Conservation (phyloP, 2,113 vertebrate species). For the Pan troglodytes region NHGRI_mPanTro3-v2.1_pri NC_086015.1:56026001-56026500, state of each 20-base stretch:
- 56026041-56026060: background rate
- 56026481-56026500: background rate
- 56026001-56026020: background rate
- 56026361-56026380: background rate
- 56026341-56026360: background rate
- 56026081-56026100: background rate
- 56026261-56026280: background rate
- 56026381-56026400: background rate
- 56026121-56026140: background rate
- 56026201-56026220: background rate
- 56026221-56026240: background rate
- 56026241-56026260: background rate
- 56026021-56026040: background rate
- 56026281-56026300: background rate
- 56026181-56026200: background rate
- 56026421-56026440: background rate
- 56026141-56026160: background rate
- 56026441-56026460: background rate
- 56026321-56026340: background rate
- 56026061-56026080: background rate
- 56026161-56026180: slow-evolving; percentile 14
- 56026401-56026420: background rate
- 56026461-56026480: background rate
- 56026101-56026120: background rate
- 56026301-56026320: background rate